Evolutionary conservation across 2,113 vertebrate species (phyloP).

Genomic region (Tachycineta bicolor): DNA sequence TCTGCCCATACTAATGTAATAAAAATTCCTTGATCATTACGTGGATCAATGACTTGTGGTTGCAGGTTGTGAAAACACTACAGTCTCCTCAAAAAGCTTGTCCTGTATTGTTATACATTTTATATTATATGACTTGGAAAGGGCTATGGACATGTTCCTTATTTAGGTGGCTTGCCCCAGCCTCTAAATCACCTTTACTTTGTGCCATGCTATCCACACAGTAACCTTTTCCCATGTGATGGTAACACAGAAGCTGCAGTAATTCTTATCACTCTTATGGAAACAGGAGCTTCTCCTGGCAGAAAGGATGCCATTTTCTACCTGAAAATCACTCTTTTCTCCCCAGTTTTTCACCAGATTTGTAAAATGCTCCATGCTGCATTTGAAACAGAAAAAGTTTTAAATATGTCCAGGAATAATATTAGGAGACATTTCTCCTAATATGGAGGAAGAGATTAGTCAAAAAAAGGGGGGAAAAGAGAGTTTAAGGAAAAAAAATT

Average conservation of each 20-base stretch:
- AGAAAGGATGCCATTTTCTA: not conserved
- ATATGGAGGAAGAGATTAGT: not conserved
- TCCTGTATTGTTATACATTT: not conserved
- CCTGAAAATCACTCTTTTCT: not conserved
- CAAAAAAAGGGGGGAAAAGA: rapidly evolving
- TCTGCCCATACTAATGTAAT: not conserved
- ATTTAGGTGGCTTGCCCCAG: not conserved
- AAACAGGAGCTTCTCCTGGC: not conserved
- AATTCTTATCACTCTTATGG: not conserved
- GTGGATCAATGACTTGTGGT: not conserved
- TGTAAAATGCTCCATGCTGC: rapidly evolving
- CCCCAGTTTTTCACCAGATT: not conserved
- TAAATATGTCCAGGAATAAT: not conserved
- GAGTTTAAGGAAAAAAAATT: not conserved
- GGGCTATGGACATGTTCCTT: not conserved
- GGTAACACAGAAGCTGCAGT: not conserved
- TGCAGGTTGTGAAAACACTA: not conserved
- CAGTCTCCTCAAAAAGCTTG: not conserved
- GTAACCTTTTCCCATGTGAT: not conserved
- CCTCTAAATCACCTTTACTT: not conserved
- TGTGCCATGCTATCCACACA: not conserved
- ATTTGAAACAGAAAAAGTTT: not conserved
- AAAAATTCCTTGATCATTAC: not conserved
- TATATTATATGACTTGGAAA: not conserved
- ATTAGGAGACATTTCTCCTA: not conserved